Conservation (phyloP, 2,113 vertebrate species). For the Osmerus mordax region DNA sequence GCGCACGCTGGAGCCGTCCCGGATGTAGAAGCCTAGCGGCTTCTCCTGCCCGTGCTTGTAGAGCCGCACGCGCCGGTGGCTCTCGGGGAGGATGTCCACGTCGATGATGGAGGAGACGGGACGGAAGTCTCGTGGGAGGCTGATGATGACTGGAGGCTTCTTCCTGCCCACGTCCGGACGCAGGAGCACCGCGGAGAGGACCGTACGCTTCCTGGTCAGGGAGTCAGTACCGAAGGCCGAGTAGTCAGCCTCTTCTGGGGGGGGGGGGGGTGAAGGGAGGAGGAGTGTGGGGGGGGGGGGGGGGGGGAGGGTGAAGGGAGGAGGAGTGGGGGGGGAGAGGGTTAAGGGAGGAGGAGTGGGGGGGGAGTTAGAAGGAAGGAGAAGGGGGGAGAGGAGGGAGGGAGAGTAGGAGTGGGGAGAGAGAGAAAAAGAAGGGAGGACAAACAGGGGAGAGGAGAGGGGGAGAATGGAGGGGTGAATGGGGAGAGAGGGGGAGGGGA, state of each 20-base stretch:
- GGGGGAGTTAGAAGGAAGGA: not conserved
- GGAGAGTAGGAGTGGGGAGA: not conserved
- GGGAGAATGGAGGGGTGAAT: not conserved
- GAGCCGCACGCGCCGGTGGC: conserved; percentile 88
- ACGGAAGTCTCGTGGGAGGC: conserved; percentile 92
- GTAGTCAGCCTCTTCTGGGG: conserved; percentile 95
- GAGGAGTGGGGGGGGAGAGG: too few relatives aligned
- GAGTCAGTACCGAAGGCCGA: conserved; percentile 89
- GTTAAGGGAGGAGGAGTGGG: too few relatives aligned
- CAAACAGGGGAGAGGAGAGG: not conserved
- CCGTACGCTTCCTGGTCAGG: conserved; percentile 83
- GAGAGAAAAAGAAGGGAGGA: not conserved
- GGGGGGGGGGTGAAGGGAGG: conserved; percentile 18
- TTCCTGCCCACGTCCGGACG: conserved; percentile 85
- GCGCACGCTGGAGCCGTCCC: conserved; percentile 91
- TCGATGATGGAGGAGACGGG: conserved; percentile 97
- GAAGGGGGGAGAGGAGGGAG: not conserved
- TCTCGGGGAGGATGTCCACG: conserved; percentile 95
- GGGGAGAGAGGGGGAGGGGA: conserved; percentile 20
- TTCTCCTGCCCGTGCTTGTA: conserved; percentile 96
- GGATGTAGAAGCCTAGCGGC: conserved; percentile 94
- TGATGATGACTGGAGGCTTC: conserved; percentile 89
- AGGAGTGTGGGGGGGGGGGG: not conserved
- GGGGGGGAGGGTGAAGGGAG: not conserved
- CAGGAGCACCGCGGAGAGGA: conserved; percentile 84